Evolutionary conservation across 2,113 vertebrate species (phyloP).

Genomic region (Montifringilla adamsi): DNA sequence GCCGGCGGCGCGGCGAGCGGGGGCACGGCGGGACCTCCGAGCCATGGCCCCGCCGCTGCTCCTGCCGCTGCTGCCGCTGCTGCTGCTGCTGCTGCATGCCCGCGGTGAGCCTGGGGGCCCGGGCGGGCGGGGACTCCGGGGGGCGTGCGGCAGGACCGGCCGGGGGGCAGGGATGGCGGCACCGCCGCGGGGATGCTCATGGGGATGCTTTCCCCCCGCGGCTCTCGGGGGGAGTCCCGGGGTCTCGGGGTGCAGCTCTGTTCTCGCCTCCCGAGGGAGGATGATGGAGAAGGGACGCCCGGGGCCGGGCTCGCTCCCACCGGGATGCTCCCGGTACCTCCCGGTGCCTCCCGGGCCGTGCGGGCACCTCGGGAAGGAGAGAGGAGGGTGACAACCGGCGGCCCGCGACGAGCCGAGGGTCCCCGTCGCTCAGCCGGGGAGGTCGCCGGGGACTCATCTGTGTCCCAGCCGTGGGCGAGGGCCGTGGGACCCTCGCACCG

Average conservation of each 20-base stretch:
- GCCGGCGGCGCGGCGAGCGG: no score
- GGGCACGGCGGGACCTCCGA: no score
- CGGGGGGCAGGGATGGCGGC: neutral
- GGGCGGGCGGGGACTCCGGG: neutral
- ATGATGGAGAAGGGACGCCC: neutral
- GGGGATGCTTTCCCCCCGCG: neutral
- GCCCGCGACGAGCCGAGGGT: neutral
- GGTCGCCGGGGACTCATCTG: neutral
- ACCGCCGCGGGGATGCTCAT: no score
- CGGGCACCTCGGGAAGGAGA: neutral
- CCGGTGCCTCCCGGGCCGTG: neutral
- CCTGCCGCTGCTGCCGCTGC: no score
- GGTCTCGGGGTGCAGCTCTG: neutral
- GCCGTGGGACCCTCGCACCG: neutral
- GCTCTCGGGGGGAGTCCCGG: neutral
- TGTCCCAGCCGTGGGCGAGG: no score
- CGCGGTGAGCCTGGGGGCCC: neutral
- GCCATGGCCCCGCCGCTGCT: neutral
- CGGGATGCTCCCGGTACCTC: neutral
- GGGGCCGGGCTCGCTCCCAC: neutral
- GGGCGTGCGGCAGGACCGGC: neutral
- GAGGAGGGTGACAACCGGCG: no score
- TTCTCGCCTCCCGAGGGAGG: neutral
- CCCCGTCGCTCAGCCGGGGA: neutral
- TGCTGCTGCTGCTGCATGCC: neutral